Percentiles rank a stretch among this genome's conserved stretches.
Evolutionary conservation across 2,113 vertebrate genomes (phyloP).

Genomic region (Osmerus mordax): DNA sequence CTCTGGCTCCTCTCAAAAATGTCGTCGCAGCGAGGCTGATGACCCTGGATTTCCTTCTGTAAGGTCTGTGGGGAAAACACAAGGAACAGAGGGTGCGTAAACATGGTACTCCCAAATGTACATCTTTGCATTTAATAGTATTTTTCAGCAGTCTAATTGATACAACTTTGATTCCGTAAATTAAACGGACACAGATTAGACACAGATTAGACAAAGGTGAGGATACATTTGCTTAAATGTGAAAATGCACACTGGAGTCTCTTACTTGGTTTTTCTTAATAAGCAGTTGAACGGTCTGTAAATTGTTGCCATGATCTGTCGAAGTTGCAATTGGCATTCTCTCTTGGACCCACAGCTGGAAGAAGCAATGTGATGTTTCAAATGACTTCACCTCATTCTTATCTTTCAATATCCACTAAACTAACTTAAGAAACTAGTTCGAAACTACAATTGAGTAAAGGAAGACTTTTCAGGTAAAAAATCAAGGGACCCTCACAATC

Average conservation of each 20-base stretch:
- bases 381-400: too few species aligned
- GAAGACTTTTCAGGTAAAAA: too few species aligned
- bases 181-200: neutral
- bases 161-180: too few species aligned
- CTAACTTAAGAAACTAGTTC: too few species aligned
- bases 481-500: constrained; percentile 73
- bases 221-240: neutral
- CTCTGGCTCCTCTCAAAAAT: constrained; percentile 87
- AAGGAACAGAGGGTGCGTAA: too few species aligned
- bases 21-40: constrained; percentile 90
- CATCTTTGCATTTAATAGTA: too few species aligned
- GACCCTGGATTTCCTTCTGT: constrained; percentile 95
- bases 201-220: neutral
- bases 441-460: too few species aligned
- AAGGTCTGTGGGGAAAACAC: constrained; percentile 76
- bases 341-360: constrained; percentile 76
- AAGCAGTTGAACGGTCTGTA: constrained; percentile 94
- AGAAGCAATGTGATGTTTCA: neutral
- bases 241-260: neutral
- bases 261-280: constrained; percentile 98
- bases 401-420: too few species aligned
- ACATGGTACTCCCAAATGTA: too few species aligned
- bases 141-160: too few species aligned
- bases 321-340: constrained; percentile 91
- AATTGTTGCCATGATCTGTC: constrained; percentile 92